Evolutionary conservation across 2,113 vertebrate species (phyloP), one percentile per base, ranked within the genome.

Genomic region (Gallinago media): DNA sequence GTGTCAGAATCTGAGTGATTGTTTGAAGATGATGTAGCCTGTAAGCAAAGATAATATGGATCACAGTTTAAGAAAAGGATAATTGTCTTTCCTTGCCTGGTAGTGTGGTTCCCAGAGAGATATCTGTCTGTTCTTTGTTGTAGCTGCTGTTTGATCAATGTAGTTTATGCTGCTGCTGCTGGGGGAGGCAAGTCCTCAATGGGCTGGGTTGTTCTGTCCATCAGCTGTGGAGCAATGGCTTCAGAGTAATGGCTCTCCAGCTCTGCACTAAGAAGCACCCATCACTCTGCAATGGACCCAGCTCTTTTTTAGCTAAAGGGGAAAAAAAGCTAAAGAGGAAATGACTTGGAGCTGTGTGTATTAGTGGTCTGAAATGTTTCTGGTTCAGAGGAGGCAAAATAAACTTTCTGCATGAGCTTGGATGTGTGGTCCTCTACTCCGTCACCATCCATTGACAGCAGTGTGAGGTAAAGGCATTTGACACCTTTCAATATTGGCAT

Each of bases 301-400:
- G 20, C 59, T 89, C 42, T 47, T 77, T 80, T 67, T 68, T 58
- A 87, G 68, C 87, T 67, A 6, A 59, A 71, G n/a, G 31, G 2
- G 44, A 10, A 80, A 79, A 62, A 52, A 74, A 56, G 1, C 19
- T 50, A 12, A 55, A 67, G 71, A 88, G 71, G 54, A 92, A 92
- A 76, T 83, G 83, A 55, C 40, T 88, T 25, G 25, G 36, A 88
- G 31, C 71, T 79, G 58, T 40, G 8, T 65, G 7, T 70, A 34
- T 88, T 80, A 67, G 55, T 66, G 75, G n/a, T 83, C 78, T 85
- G 49, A 85, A 90, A 42, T 58, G 46, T 88, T 88, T 91, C 67
- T 94, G 72, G 67, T 83, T 92, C 75, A 83, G 91, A 92, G 65
- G 44, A 95, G 84, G 63, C 38, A 85, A 76, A 91, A 90, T 86